These are phyloP conservation scores for Diploptera punctata DNA, from an alignment of 2,888 invertebrate genomes.

Conservation along the genomic window DNA sequence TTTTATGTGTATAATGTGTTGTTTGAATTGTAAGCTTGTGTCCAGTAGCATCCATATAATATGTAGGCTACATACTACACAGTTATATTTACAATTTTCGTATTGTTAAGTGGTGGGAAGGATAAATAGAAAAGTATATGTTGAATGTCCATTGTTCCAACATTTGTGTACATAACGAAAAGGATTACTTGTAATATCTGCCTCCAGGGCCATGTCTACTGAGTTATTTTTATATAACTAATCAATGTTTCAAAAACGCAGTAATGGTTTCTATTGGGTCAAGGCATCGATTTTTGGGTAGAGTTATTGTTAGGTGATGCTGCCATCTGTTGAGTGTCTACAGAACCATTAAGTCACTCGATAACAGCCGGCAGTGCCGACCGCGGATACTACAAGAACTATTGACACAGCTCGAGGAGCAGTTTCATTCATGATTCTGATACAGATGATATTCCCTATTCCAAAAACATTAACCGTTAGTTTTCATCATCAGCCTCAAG, in stretches of 20 bases:
- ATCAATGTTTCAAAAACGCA: conserved; percentile 21
- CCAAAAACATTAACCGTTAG: neutral
- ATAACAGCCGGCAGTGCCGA: conserved; percentile 1
- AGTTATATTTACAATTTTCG: too few relatives aligned
- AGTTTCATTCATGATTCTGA: conserved; percentile 24
- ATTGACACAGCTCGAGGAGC: conserved; percentile 9
- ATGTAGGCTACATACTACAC: too few relatives aligned
- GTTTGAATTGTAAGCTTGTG: too few relatives aligned
- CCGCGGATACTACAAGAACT: conserved; percentile 21
- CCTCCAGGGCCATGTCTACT: neutral
- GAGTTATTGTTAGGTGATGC: neutral
- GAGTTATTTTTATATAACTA: neutral
- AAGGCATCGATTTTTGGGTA: conserved; percentile 17
- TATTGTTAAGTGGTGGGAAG: too few relatives aligned
- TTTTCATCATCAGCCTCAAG: too few relatives aligned
- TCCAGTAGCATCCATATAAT: too few relatives aligned
- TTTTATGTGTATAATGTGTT: too few relatives aligned
- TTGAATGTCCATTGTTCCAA: too few relatives aligned
- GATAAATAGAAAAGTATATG: too few relatives aligned
- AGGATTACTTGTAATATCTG: too few relatives aligned
- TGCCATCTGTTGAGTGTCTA: conserved; percentile 3
- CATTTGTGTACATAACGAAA: too few relatives aligned
- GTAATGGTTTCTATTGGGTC: conserved; percentile 6
- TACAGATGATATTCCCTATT: neutral
- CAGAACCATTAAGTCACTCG: neutral